Evolutionary conservation across 2,113 vertebrate genomes (phyloP), one percentile per base, ranked within the genome.

Genomic region (Brachirus orientalis): DNA sequence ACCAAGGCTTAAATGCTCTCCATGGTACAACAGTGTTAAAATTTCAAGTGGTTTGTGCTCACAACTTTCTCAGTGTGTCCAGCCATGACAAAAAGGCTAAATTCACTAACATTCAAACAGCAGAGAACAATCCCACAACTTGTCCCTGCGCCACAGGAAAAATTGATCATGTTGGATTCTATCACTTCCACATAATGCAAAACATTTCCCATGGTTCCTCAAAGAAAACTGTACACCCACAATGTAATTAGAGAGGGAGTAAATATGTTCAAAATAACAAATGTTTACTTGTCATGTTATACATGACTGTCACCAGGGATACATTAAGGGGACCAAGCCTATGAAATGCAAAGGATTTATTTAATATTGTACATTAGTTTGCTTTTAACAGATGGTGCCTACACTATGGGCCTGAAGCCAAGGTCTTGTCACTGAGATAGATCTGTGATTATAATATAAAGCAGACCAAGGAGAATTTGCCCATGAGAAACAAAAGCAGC

Each of bases 401-500:
- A n/a, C 18, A 68, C 28, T 20, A 10, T 43, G 72, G 79, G 41
- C 51, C 45, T 35, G 1, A 28, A 63, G 79, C 79, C 80, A 74
- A 58, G 53, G 55, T 40, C 61, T 52, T 58, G 74, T 78, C 64
- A 54, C 35, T 28, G 52, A 48, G 51, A 76, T 36, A 38, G 44
- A 75, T 83, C 58, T 69, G 68, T 79, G 80, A 79, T 84, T 80
- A 71, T 64, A 50, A 55, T 69, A 65, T 64, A 62, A 79, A 65
- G 51, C 35, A 66, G 72, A 69, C 51, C 45, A 60, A 53, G 51
- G 66, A 73, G 70, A 38, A 38, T 77, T 56, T 53, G 57, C 74
- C 66, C 68, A 45, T 4, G 37, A 85, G 71, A 79, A 75, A 82
- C 71, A 84, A 78, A 81, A 63, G 73, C 53, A 83, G 77, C 65